Evolutionary conservation across 2,113 vertebrate species (phyloP).

Genomic region (Mobula birostris): DNA sequence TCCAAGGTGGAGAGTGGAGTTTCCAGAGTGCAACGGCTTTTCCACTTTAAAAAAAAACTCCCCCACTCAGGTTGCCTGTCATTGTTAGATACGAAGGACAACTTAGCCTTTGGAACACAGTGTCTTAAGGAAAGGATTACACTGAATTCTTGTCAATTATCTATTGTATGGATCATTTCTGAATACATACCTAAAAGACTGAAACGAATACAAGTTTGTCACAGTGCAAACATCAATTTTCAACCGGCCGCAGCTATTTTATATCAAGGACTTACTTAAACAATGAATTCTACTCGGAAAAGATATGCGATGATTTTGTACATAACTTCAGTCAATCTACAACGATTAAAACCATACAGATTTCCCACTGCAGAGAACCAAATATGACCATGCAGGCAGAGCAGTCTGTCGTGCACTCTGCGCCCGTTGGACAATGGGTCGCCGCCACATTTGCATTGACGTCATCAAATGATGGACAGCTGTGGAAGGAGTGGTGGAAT

Average conservation of each 20-base stretch:
- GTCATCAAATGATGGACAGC: background rate
- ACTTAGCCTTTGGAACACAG: no score
- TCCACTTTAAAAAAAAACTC: no score
- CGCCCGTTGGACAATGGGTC: no score
- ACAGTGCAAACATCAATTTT: background rate
- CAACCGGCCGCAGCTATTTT: background rate
- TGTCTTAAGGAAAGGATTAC: background rate
- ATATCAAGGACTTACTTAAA: background rate
- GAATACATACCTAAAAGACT: background rate
- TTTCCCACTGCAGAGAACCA: background rate
- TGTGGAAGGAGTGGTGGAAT: background rate
- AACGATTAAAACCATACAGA: background rate
- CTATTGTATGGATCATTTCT: background rate
- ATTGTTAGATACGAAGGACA: no score
- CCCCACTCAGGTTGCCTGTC: no score
- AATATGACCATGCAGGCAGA: no score
- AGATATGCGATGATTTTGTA: background rate
- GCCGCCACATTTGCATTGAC: background rate
- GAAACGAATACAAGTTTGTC: background rate
- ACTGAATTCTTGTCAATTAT: background rate
- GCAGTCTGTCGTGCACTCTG: no score
- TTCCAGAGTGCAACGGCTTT: no score
- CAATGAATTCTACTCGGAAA: background rate
- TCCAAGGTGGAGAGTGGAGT: no score
- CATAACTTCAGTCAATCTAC: background rate